These are phyloP conservation scores for Chydorus sphaericus DNA, from an alignment of 2,888 invertebrate species.

Conservation along the genomic window DNA sequence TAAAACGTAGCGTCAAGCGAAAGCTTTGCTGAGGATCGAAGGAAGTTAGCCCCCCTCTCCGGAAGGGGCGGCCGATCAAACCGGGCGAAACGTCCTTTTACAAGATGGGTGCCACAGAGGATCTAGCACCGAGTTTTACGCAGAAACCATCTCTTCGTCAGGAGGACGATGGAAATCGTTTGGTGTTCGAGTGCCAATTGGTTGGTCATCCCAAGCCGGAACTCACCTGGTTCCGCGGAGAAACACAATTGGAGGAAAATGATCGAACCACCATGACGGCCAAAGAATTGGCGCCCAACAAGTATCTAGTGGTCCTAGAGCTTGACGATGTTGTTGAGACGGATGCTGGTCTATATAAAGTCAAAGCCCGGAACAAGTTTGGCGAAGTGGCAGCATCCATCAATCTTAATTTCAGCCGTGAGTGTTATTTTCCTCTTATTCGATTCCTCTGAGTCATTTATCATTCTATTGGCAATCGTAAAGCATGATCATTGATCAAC, in stretches of 20 bases:
- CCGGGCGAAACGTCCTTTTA: background rate
- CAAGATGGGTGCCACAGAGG: slow-evolving; percentile 70
- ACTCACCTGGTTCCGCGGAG: slow-evolving; percentile 81
- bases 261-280: slow-evolving; percentile 74
- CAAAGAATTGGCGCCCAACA: slow-evolving; percentile 68
- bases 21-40: no score
- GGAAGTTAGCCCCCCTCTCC: background rate
- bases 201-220: slow-evolving; percentile 76
- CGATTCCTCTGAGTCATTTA: slow-evolving; percentile 4
- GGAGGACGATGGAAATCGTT: slow-evolving; percentile 88
- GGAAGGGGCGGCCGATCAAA: background rate
- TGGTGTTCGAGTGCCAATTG: slow-evolving; percentile 87
- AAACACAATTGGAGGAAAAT: slow-evolving; percentile 68
- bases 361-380: slow-evolving; percentile 91
- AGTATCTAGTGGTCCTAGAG: slow-evolving; percentile 79
- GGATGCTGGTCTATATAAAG: slow-evolving; percentile 91
- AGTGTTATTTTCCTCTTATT: slow-evolving; percentile 35
- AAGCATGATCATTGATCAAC: no score
- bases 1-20: no score
- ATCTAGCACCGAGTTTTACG: slow-evolving; percentile 95
- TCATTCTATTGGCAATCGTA: no score
- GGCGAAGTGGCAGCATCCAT: slow-evolving; percentile 95
- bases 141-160: slow-evolving; percentile 94
- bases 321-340: slow-evolving; percentile 91
- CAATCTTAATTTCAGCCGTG: slow-evolving; percentile 94